Conservation (phyloP, 2,113 vertebrate genomes). For the Ovis aries region DNA sequence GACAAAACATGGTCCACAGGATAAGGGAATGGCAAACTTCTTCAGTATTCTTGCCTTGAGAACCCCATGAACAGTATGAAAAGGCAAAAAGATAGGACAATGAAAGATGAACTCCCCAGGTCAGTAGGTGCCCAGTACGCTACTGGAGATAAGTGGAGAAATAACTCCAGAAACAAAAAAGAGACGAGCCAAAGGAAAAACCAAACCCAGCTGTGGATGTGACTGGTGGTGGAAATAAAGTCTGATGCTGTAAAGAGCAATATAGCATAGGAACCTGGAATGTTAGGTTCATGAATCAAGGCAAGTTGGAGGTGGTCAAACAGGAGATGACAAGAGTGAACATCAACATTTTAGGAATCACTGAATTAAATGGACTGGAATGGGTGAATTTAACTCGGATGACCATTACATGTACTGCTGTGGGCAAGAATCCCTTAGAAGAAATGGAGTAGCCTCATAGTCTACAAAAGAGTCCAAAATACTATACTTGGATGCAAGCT, state of each 20-base stretch:
- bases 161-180: not conserved
- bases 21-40: not conserved
- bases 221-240: not conserved
- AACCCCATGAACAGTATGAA: not conserved
- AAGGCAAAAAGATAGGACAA: not conserved
- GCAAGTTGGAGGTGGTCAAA: not conserved
- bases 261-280: not conserved
- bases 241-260: not conserved
- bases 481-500: not conserved
- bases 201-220: not conserved
- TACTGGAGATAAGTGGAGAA: not conserved
- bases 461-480: not conserved
- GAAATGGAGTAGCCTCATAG: not conserved
- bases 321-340: not conserved
- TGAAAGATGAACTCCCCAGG: not conserved
- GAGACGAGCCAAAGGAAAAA: not conserved
- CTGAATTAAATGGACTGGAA: not conserved
- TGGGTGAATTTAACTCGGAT: not conserved
- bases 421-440: not conserved
- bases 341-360: not conserved
- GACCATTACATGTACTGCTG: not conserved
- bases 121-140: not conserved
- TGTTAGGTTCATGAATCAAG: not conserved
- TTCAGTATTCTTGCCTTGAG: not conserved
- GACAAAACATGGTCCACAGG: not conserved